These are phyloP conservation scores for Brachirus orientalis DNA, from an alignment of 2,113 vertebrate species.

Conservation along the genomic window DNA sequence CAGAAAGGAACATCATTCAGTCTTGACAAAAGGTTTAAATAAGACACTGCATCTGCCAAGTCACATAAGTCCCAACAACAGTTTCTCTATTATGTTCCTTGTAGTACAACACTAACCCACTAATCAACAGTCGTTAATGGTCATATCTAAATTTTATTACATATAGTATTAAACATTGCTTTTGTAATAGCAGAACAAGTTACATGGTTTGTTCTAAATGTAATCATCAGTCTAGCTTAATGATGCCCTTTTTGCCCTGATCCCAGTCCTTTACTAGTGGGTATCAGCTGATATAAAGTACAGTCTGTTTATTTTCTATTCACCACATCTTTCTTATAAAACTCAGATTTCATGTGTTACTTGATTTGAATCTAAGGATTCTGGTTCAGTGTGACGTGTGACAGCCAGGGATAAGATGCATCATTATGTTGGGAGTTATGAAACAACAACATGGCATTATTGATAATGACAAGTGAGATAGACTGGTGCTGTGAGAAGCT, in stretches of 20 bases:
- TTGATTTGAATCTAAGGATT: not conserved
- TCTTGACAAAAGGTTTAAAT: slow-evolving; percentile 26
- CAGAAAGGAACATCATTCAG: slow-evolving; percentile 14
- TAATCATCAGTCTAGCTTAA: no score
- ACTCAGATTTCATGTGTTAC: not conserved
- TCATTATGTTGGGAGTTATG: not conserved
- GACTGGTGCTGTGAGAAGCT: not conserved
- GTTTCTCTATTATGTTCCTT: not conserved
- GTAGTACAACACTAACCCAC: no score
- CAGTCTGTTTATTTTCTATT: no score
- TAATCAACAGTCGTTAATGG: not conserved
- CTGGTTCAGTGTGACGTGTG: not conserved
- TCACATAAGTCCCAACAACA: slow-evolving; percentile 8
- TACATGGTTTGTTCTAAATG: no score
- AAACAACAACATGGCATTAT: not conserved
- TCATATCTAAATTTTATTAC: no score
- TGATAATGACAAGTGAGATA: not conserved
- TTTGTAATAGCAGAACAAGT: no score
- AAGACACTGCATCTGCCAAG: not conserved
- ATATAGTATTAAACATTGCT: no score
- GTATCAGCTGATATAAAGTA: no score
- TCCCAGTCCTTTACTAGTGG: no score
- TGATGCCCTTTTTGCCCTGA: no score
- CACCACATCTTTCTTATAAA: no score
- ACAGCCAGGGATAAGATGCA: not conserved